Evolutionary conservation across 2,888 invertebrate species (phyloP).

Genomic region (Stramonita haemastoma): DNA sequence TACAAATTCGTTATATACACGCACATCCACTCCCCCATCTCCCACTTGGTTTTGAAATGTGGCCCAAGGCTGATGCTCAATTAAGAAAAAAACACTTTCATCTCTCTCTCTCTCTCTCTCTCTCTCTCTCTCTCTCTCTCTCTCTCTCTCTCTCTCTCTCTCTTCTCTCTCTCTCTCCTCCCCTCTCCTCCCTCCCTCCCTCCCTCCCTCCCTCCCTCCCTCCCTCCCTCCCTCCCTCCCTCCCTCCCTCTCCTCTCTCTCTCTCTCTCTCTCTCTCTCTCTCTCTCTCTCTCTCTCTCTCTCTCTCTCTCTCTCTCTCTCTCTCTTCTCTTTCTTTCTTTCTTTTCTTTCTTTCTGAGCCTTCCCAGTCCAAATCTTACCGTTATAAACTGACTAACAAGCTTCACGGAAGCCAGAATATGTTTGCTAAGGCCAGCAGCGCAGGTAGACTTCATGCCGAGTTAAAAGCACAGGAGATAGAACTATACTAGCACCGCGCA

Average conservation of each 20-base stretch:
- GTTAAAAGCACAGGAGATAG: no score
- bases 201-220: background rate
- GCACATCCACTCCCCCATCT: background rate
- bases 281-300: background rate
- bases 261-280: background rate
- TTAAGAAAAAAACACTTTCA: no score
- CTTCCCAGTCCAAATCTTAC: background rate
- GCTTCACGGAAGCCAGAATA: no score
- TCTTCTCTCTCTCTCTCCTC: background rate
- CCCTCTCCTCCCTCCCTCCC: no score
- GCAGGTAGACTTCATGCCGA: no score
- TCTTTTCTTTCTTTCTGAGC: background rate
- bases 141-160: background rate
- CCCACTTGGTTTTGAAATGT: no score
- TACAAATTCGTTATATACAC: no score
- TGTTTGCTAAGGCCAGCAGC: no score
- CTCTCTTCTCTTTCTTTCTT: background rate
- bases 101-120: background rate
- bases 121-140: background rate
- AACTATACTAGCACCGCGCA: no score
- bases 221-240: background rate
- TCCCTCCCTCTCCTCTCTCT: background rate
- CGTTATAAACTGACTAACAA: no score
- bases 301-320: background rate
- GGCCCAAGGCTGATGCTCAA: no score